Evolutionary conservation across 2,797 vertebrate genomes (phyloP), one percentile per base, ranked within the genome.

Genomic region (Pagetopsis macropterus): DNA sequence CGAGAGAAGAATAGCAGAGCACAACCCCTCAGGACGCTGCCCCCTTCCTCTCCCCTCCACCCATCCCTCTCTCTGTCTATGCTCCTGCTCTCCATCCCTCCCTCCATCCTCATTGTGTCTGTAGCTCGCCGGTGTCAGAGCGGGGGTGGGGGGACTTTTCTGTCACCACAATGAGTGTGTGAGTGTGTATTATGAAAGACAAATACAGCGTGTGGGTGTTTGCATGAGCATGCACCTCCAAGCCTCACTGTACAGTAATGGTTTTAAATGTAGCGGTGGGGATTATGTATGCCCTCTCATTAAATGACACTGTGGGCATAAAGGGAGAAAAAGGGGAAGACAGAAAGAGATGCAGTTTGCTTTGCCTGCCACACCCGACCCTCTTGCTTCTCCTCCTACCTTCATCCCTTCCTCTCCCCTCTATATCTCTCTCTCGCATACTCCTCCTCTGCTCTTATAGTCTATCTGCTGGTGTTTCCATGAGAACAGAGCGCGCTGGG

Each of bases 391-490:
- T 81, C 79, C 79, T 86, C 81, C 83, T 82, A 70, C 78, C 78
- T 85, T 78, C 79, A 73, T 82, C 78, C 41, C 56, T 76, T 23
- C 63, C 74, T 81, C 62, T 86, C 58, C 59, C 45, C 79, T 40
- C 45, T n/a, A 17, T 50, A 71, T 49, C 2, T 59, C 75, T 52
- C 44, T 56, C 68, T 50, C 66, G 70, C 65, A 60, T 62, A 78
- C 69, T 64, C 70, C 87, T 86, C 83, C 85, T 86, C 87, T 84
- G 77, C 91, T 91, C 82, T 81, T 82, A 79, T 77, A 79, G 85
- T 91, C 83, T 89, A 90, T 92, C 91, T 88, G 83, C 87, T 89
- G 84, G 90, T 87, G 94, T 94, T 95, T 92, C 94, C 94, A 95
- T 95, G 94, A 90, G 91, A 95, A 94, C 94, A 90, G 92, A 88